These are phyloP conservation scores for Xestia ashworthii DNA, from an alignment of 2,888 invertebrate species.

Conservation along the genomic window DNA sequence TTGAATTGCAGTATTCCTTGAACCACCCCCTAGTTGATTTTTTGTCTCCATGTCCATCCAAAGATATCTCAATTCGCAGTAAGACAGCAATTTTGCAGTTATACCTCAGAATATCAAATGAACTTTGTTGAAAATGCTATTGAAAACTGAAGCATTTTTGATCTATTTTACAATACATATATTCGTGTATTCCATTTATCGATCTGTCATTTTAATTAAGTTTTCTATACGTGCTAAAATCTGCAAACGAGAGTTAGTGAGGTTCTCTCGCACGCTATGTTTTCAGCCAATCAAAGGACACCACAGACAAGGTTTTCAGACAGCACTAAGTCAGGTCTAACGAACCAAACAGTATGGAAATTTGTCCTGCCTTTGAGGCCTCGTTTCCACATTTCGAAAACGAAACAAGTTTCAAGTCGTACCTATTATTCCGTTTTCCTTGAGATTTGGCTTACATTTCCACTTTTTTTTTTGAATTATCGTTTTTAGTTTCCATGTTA, in stretches of 20 bases:
- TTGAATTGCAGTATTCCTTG: not conserved
- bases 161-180: too few relatives aligned
- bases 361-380: slow-evolving; percentile 59
- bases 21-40: not conserved
- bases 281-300: slow-evolving; percentile 64
- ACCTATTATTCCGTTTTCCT: slow-evolving; percentile 59
- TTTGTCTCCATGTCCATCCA: not conserved
- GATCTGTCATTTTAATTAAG: not conserved
- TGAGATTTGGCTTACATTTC: slow-evolving; percentile 46
- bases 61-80: not conserved
- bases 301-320: slow-evolving; percentile 54
- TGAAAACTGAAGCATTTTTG: not conserved
- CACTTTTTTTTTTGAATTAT: slow-evolving; percentile 46
- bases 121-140: not conserved
- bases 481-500: slow-evolving; percentile 33
- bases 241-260: not conserved
- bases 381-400: slow-evolving; percentile 59
- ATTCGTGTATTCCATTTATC: not conserved
- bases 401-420: slow-evolving; percentile 53
- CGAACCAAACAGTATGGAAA: slow-evolving; percentile 71
- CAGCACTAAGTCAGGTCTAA: slow-evolving; percentile 66
- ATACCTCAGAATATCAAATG: not conserved
- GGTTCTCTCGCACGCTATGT: slow-evolving; percentile 37
- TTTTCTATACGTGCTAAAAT: not conserved
- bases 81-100: too few relatives aligned